phyloP scores from a whole-genome alignment of 1,140 invertebrate species.

The Papilio polyxenes region DNA sequence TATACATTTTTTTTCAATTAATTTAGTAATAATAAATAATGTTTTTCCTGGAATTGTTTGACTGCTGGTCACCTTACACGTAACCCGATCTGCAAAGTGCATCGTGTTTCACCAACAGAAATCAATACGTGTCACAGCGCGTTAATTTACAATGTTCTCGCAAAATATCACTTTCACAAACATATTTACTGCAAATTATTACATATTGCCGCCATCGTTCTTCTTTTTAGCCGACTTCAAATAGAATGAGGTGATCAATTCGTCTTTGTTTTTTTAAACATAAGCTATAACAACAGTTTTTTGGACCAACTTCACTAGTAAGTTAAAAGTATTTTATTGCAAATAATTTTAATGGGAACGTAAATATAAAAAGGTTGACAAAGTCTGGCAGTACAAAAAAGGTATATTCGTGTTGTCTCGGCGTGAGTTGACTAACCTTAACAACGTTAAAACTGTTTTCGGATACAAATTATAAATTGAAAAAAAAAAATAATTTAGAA shows the following conservation, averaged over 20 bases:
- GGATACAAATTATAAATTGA: not conserved
- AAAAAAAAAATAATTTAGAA: not conserved
- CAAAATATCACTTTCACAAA: slow-evolving; percentile 20
- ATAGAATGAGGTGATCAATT: no score
- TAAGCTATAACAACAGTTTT: not conserved
- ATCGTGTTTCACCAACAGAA: slow-evolving; percentile 8
- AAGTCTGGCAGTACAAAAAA: not conserved
- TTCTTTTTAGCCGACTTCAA: no score
- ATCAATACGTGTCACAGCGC: not conserved
- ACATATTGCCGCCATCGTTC: not conserved
- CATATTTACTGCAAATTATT: not conserved
- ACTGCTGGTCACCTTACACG: not conserved
- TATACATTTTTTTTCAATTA: not conserved
- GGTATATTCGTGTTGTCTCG: not conserved
- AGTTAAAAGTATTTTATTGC: not conserved
- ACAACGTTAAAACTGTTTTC: not conserved
- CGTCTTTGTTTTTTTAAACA: no score
- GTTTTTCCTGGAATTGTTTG: not conserved
- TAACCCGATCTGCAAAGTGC: not conserved
- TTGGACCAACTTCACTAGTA: not conserved
- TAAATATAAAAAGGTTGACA: not conserved
- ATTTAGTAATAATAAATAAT: not conserved
- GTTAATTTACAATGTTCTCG: slow-evolving; percentile 13
- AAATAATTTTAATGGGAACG: not conserved
- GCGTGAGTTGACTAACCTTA: not conserved